phyloP scores from a whole-genome alignment of 2,888 invertebrate species.

The Apotomis capreana region DNA sequence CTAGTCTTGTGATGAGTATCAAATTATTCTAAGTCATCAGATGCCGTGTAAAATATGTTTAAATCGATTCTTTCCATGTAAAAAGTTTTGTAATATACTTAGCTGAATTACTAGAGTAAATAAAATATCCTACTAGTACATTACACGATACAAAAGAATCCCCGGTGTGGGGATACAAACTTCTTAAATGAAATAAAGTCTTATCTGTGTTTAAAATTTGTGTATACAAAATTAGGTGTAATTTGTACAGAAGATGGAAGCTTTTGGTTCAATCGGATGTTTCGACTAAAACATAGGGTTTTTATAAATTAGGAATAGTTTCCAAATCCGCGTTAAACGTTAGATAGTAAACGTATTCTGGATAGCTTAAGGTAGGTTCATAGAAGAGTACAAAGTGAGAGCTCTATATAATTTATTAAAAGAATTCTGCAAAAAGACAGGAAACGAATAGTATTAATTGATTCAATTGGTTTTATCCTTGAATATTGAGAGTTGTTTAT shows the following conservation, averaged over 20 bases:
- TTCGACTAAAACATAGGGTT: conserved; percentile 32
- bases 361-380: conserved; percentile 42
- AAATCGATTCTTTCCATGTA: conserved; percentile 32
- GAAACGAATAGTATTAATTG: conserved; percentile 48
- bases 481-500: conserved; percentile 51
- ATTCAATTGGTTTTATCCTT: conserved; percentile 48
- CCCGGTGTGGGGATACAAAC: conserved; percentile 17
- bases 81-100: conserved; percentile 39
- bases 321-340: conserved; percentile 43
- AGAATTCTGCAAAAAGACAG: conserved; percentile 55
- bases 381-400: conserved; percentile 43
- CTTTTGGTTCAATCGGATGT: conserved; percentile 30
- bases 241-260: conserved; percentile 30
- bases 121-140: conserved; percentile 23
- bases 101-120: conserved; percentile 40
- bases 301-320: conserved; percentile 42
- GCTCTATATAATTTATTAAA: conserved; percentile 35
- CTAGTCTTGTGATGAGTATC: conserved; percentile 43
- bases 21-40: conserved; percentile 39
- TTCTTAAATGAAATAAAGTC: conserved; percentile 1
- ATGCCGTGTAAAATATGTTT: conserved; percentile 31
- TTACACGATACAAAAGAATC: conserved; percentile 10
- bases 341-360: conserved; percentile 36
- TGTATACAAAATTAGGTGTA: conserved; percentile 33
- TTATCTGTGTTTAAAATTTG: conserved; percentile 34